Evolutionary conservation across 2,888 invertebrate genomes (phyloP), one percentile per base, ranked within the genome.

Genomic region (Pollenia angustigena): DNA sequence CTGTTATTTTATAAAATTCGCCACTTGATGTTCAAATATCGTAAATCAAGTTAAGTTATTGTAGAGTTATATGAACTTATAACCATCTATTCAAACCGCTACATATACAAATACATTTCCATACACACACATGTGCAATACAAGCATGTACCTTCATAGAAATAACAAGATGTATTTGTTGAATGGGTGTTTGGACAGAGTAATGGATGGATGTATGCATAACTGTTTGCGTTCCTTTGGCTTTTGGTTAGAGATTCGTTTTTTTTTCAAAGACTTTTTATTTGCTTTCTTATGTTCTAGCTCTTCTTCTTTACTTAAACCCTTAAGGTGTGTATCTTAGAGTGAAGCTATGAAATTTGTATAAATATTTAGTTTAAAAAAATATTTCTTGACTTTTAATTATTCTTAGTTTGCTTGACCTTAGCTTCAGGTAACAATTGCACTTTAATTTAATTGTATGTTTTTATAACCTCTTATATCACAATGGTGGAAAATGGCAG

Each of bases 21-120:
- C 44, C 64, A 71, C 71, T 76, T 76, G 56, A 76, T 71, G 76
- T 76, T 81, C 46, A 85, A 81, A 81, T 85, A 56, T 76, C 69
- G 75, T 85, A 81, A 81, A 81, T 85, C 85, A 85, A 81, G 69
- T 85, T 71, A 81, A 76, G 56, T 85, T 76, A 64, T 75, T 71
- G 64, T 40, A 40, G 50, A 16, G 71, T 56, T 69, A 16, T 56
- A 64, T 71, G 32, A 64, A 72, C 50, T 81, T 69, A 46, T 52
- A 69, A 62, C 54, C 52, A 48, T 71, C 48, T 23, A 66, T 71
- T n/a, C 4, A 44, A 68, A 74, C 48, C n/a, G 10, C 46, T 42
- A 54, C 50, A 80, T n/a, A 23, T 4, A 60, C 42, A 52, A 52
- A 40, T 44, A 46, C 16, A 58, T 1, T 48, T 11, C 2, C 42